Evolutionary conservation across 2,888 invertebrate genomes (phyloP), one percentile per base, ranked within the genome.

Genomic region (Drosophila diplacantha): DNA sequence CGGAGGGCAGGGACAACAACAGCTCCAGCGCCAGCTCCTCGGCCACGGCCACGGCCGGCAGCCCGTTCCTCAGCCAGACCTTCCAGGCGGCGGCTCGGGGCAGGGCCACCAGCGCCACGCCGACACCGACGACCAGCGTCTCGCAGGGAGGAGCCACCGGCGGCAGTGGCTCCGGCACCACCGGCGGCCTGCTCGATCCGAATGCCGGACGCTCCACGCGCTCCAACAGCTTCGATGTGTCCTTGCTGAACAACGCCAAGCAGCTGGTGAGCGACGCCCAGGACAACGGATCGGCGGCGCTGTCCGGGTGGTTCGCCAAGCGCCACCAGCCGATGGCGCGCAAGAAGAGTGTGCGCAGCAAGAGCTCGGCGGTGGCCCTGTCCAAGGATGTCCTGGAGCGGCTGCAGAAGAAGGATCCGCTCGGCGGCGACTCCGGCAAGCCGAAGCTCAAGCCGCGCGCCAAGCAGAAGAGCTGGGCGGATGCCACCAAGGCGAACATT

Each of bases 201-300:
- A 88, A 88, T 62, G 87, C 87, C 3, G 87, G 88, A 0, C 83
- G 88, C 69, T 93, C 92, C 70, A 93, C 92, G 85, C 92, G 95
- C 54, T 95, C 95, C 16, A 95, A 94, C 87, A 95, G 95, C 87
- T 95, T 95, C 81, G 95, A 95, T 86, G 92, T 94, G 1, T 94
- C 95, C 20, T 91, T 94, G 22, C 90, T 95, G 38, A 90, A 92
- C 68, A 88, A 88, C 66, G 87, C 88, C 56, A 89, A 89, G 72
- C 88, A 88, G 74, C 70, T 87, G 68, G 87, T 88, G 3, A 85
- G 73, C 52, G 88, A 86, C 58, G 87, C 88, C 3, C 91, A 88
- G 72, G 87, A 88, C 61, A 88, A 87, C 50, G 90, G 91, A 44
- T 84, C 86, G 24, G 90, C 91, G 8, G 88, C 89, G 3, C 91